Conservation (phyloP, 2,888 invertebrate species). For the Lissocephala sabroskyi region DNA sequence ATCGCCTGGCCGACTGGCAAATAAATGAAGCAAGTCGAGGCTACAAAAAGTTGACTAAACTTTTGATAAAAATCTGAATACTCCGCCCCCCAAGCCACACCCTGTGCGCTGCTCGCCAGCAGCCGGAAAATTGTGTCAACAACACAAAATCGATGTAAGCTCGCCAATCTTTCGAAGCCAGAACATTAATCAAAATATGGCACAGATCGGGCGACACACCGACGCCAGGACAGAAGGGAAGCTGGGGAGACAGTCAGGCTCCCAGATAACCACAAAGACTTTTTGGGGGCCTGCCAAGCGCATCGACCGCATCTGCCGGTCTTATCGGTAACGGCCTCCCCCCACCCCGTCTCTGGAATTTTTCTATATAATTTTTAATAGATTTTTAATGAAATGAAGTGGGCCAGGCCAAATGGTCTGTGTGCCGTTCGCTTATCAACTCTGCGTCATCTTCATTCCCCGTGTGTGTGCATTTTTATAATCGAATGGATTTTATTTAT, state of each 20-base stretch:
- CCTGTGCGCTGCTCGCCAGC: neutral
- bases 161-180: no score
- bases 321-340: no score
- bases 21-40: neutral
- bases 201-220: conserved; percentile 23
- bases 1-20: neutral
- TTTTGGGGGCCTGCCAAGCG: no score
- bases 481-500: conserved; percentile 60
- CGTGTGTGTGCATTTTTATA: conserved; percentile 48
- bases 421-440: conserved; percentile 45
- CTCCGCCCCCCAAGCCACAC: conserved; percentile 9
- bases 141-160: conserved; percentile 2
- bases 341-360: no score
- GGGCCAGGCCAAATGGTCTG: conserved; percentile 54
- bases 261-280: neutral
- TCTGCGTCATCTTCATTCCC: conserved; percentile 48
- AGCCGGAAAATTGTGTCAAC: conserved; percentile 25
- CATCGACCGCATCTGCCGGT: no score
- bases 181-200: conserved; percentile 46
- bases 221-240: neutral
- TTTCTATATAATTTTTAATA: conserved; percentile 35
- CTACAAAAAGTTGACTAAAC: conserved; percentile 30
- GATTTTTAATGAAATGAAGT: conserved; percentile 62
- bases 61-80: conserved; percentile 52
- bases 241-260: conserved; percentile 1